These are phyloP conservation scores for Lepus americanus DNA, from an alignment of 2,113 vertebrate species.

Conservation along the genomic window DNA sequence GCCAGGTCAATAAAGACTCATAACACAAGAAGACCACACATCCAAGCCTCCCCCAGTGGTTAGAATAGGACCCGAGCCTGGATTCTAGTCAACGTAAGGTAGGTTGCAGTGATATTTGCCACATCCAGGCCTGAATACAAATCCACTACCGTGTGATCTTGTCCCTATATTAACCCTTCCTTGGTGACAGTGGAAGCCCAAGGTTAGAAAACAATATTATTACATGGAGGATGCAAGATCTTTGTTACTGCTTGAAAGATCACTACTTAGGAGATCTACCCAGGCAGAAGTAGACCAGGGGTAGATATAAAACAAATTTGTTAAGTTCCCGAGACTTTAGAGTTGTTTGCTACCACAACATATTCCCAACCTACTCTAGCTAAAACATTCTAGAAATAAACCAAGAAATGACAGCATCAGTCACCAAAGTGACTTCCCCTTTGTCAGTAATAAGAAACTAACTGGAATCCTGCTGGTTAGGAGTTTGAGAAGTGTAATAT, in stretches of 20 bases:
- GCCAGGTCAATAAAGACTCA: background rate
- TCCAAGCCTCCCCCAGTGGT: background rate
- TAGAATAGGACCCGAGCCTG: background rate
- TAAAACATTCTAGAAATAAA: background rate
- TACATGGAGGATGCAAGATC: background rate
- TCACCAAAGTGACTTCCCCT: background rate
- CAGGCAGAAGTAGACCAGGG: background rate
- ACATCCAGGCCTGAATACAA: background rate
- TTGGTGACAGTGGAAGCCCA: background rate
- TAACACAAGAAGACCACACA: background rate
- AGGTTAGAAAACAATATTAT: background rate
- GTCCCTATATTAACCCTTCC: background rate
- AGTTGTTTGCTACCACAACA: background rate
- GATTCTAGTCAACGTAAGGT: background rate
- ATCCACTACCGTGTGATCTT: too few relatives aligned
- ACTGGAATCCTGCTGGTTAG: background rate
- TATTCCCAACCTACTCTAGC: background rate
- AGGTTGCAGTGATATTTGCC: background rate
- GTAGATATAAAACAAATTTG: background rate
- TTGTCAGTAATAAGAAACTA: background rate
- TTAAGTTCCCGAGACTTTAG: background rate
- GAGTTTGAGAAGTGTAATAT: constrained; percentile 1
- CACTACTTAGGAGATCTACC: background rate
- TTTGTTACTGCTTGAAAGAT: background rate
- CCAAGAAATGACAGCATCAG: too few relatives aligned